phyloP scores from a whole-genome alignment of 2,113 vertebrate species.

The Neolamprologus devosi region DNA sequence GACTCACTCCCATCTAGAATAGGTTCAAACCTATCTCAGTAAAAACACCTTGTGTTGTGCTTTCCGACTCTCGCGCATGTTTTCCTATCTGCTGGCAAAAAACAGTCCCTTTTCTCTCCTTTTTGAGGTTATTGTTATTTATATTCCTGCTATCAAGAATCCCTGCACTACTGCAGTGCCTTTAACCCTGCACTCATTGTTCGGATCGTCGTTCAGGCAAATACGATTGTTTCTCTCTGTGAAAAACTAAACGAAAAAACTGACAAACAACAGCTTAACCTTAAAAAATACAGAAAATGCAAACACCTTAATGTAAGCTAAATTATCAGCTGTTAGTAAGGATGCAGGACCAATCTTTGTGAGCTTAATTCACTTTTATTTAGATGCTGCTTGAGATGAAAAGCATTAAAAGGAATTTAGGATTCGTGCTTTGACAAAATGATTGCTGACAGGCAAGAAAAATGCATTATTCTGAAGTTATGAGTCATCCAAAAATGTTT shows the following conservation, averaged over 20 bases:
- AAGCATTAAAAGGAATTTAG: neutral
- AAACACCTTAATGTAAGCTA: neutral
- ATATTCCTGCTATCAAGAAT: neutral
- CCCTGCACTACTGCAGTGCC: neutral
- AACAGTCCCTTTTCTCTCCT: neutral
- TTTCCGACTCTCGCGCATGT: neutral
- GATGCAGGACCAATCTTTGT: neutral
- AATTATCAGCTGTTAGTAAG: neutral
- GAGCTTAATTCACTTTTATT: neutral
- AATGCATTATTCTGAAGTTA: neutral
- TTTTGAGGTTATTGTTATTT: neutral
- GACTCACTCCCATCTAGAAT: neutral
- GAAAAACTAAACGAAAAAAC: neutral
- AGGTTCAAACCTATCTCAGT: neutral
- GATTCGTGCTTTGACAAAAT: neutral
- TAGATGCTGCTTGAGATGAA: neutral
- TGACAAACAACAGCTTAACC: accelerated
- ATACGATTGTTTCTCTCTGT: neutral
- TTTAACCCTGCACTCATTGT: neutral
- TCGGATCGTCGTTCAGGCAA: neutral
- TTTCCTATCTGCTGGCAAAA: neutral
- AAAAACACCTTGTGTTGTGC: neutral
- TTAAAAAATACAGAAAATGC: neutral
- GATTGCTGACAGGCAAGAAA: neutral
- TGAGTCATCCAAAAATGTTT: neutral